Evolutionary conservation across 2,113 vertebrate species (phyloP).

Genomic region (Epinephelus fuscoguttatus): DNA sequence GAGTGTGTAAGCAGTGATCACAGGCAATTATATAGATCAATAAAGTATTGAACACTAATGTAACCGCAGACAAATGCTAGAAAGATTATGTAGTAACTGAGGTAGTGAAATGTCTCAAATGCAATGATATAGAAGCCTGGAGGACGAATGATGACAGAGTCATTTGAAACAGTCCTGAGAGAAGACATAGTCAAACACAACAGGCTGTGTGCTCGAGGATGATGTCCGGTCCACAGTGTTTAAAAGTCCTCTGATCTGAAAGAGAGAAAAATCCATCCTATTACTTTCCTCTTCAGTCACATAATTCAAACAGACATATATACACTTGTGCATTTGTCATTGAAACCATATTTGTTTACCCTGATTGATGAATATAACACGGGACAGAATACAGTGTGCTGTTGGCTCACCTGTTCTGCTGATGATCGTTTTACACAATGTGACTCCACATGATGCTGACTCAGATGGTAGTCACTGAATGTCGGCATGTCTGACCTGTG

Average conservation of each 20-base stretch:
- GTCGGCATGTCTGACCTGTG: background rate
- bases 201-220: background rate
- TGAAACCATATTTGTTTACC: background rate
- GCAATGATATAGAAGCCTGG: constrained; percentile 78
- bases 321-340: background rate
- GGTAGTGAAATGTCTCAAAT: constrained; percentile 60
- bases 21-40: constrained; percentile 65
- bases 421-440: background rate
- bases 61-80: constrained; percentile 65
- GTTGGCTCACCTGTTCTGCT: background rate
- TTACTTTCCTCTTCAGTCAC: too few species aligned
- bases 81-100: constrained; percentile 75
- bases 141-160: constrained; percentile 73
- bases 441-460: background rate
- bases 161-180: constrained; percentile 37
- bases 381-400: background rate
- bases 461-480: background rate
- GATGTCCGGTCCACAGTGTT: background rate
- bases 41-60: constrained; percentile 70
- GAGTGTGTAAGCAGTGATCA: constrained; percentile 72
- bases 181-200: constrained; percentile 52
- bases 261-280: background rate
- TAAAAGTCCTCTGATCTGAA: background rate
- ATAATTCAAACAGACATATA: background rate
- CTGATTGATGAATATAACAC: background rate